These are phyloP conservation scores for Bolborhynchus lineola DNA, from an alignment of 2,113 vertebrate genomes.

Conservation along the genomic window DNA sequence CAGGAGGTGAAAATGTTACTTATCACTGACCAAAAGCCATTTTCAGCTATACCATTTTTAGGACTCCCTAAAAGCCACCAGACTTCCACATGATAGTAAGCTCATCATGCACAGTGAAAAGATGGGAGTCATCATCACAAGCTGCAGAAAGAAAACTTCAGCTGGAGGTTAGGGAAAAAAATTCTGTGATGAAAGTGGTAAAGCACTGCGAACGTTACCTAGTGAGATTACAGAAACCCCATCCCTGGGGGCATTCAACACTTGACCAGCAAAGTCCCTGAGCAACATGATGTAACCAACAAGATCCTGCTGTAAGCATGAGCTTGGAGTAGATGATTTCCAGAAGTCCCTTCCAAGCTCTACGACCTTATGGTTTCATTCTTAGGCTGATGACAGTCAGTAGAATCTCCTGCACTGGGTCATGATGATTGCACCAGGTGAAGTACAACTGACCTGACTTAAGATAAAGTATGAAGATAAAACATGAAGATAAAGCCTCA, in stretches of 20 bases:
- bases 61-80: neutral
- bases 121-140: neutral
- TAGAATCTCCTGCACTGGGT: neutral
- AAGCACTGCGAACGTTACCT: neutral
- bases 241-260: neutral
- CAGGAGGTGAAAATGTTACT: neutral
- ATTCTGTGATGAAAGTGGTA: fast-evolving
- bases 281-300: neutral
- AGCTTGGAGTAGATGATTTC: neutral
- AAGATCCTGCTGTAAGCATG: neutral
- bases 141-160: neutral
- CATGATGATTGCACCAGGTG: neutral
- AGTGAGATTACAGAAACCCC: neutral
- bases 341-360: neutral
- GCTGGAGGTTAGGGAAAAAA: neutral
- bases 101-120: neutral
- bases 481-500: neutral
- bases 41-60: neutral
- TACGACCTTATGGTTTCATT: neutral
- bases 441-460: neutral
- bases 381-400: neutral
- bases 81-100: neutral
- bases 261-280: neutral
- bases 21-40: neutral
- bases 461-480: neutral